phyloP scores from a whole-genome alignment of 2,113 vertebrate genomes.

The Erythrocercus mccallii region DNA sequence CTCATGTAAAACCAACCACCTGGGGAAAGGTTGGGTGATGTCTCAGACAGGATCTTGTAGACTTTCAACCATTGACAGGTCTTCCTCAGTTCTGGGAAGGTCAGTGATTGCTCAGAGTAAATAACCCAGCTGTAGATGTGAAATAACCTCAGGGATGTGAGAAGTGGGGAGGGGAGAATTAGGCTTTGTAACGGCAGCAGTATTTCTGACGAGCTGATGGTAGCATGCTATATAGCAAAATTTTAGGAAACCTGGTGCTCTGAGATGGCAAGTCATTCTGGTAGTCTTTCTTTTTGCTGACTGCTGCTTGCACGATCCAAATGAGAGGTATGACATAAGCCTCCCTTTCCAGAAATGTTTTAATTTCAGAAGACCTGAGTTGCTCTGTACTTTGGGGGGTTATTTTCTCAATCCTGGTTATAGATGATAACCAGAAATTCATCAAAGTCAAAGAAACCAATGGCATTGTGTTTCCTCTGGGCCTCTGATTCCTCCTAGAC shows the following conservation, averaged over 20 bases:
- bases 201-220: background rate
- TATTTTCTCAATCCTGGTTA: background rate
- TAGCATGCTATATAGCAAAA: background rate
- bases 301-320: background rate
- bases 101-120: background rate
- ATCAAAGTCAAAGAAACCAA: background rate
- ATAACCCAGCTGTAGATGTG: background rate
- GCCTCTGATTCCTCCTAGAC: background rate
- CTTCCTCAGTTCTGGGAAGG: background rate
- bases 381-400: background rate
- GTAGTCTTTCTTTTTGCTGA: background rate
- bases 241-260: background rate
- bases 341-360: background rate
- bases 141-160: background rate
- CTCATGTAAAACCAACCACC: background rate
- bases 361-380: background rate
- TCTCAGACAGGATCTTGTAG: rapidly evolving
- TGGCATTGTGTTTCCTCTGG: background rate
- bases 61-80: background rate
- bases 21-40: background rate
- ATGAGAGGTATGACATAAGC: background rate
- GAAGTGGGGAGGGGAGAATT: background rate
- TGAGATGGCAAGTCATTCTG: background rate
- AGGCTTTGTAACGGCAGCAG: background rate
- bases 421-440: background rate